Conservation (phyloP, 1,140 invertebrate genomes). For the Lordiphosa collinella region DNA sequence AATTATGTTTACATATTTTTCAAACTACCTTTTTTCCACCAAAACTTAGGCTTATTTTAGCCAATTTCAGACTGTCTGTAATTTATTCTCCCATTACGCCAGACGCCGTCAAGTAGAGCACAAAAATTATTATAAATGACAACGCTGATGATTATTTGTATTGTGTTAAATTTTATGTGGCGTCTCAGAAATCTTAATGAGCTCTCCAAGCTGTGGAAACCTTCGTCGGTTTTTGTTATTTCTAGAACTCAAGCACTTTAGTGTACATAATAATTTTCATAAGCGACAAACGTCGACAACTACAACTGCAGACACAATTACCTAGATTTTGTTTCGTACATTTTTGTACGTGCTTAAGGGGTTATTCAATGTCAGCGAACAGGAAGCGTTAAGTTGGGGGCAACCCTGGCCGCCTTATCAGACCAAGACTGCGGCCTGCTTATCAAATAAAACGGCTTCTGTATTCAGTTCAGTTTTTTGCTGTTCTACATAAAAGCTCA, state of each 20-base stretch:
- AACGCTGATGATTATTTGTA: conserved; percentile 16
- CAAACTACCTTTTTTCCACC: no score
- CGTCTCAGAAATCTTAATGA: conserved; percentile 62
- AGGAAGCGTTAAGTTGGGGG: conserved; percentile 38
- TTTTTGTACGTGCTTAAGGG: conserved; percentile 21
- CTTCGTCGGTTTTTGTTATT: conserved; percentile 45
- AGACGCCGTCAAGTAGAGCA: conserved; percentile 22
- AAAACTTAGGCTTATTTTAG: neutral
- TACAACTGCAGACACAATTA: conserved; percentile 56
- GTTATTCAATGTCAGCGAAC: conserved; percentile 59
- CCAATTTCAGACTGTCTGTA: neutral
- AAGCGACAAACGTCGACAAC: conserved; percentile 23
- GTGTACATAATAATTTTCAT: conserved; percentile 58
- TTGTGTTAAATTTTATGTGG: neutral
- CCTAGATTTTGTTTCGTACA: conserved; percentile 52
- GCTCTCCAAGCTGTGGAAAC: conserved; percentile 30
- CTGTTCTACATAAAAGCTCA: conserved; percentile 40
- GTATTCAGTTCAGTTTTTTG: conserved; percentile 39
- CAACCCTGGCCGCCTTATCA: conserved; percentile 63
- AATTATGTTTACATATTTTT: no score
- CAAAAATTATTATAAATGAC: conserved; percentile 31
- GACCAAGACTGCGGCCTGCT: conserved; percentile 15
- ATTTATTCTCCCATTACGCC: conserved; percentile 5
- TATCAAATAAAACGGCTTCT: conserved; percentile 34
- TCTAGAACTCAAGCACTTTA: conserved; percentile 59